phyloP scores from a whole-genome alignment of 2,888 invertebrate genomes.

The Tuta absoluta region DNA sequence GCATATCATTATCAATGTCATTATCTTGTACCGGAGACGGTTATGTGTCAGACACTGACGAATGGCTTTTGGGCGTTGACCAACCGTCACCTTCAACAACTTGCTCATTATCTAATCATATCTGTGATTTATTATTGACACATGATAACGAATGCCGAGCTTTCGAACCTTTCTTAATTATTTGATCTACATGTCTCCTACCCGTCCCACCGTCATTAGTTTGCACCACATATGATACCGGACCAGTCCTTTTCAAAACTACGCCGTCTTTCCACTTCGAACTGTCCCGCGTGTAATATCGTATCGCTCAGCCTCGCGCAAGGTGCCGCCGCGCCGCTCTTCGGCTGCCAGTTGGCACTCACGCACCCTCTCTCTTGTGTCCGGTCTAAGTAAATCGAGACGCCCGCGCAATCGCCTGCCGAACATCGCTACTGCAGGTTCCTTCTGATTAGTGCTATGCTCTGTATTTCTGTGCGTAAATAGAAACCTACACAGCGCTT shows the following conservation, averaged over 20 bases:
- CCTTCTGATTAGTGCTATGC: not conserved
- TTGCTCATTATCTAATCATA: not conserved
- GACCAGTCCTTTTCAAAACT: not conserved
- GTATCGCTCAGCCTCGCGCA: too few relatives aligned
- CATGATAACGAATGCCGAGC: conserved; percentile 12
- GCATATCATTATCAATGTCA: not conserved
- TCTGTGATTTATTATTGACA: conserved; percentile 19
- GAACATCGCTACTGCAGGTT: not conserved
- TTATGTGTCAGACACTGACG: too few relatives aligned
- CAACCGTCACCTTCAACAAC: not conserved
- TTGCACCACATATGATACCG: not conserved
- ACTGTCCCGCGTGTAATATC: not conserved
- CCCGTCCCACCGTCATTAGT: not conserved
- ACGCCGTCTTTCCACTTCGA: not conserved
- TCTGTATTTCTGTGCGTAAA: conserved; percentile 27
- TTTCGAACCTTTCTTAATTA: not conserved
- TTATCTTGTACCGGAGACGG: not conserved
- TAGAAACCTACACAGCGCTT: conserved; percentile 19
- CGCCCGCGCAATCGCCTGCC: conserved; percentile 2
- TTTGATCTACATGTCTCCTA: conserved; percentile 11
- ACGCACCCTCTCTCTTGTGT: conserved; percentile 9
- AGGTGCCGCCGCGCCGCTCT: too few relatives aligned
- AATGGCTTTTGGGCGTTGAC: not conserved
- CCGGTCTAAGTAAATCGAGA: conserved; percentile 10
- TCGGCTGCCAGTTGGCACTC: too few relatives aligned